Base-by-base conservation (phyloP, 1,140 invertebrate species). In the Teleopsis dalmanni region DNA sequence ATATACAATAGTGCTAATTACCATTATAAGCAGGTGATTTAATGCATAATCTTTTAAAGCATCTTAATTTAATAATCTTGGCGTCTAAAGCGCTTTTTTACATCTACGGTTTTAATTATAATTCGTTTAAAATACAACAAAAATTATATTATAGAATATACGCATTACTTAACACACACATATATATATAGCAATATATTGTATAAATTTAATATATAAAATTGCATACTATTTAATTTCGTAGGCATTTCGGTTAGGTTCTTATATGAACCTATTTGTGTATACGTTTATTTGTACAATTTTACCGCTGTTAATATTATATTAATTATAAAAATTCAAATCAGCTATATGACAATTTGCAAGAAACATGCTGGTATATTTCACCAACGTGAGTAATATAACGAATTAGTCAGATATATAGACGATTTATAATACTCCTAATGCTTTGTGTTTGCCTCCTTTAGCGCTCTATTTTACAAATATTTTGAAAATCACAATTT, bases 401-500 rank as follows among this genome's bases (percentile, higher is more conserved):
- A n/a, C n/a, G n/a, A n/a, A n/a, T n/a, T n/a, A n/a, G n/a, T n/a
- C n/a, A n/a, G n/a, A n/a, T n/a, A n/a, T 37, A 2, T 21, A 11
- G 13, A 4, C 13, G 26, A 18, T 5, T 31, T 31, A 29, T 43
- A 2, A 43, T 22, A 5, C n/a, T n/a, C 19, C 13, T 37, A 9
- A 16, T 18, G 25, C 25, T 5, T 18, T 40, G 3, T 22, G 37
- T 22, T 25, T 31, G 3, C 22, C 22, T 31, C 2, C 3, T 14
- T 11, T 31, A 9, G 10, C 21, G 11, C 3, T 43, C n/a, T 29
- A 19, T 27, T 21, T 29, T 31, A 65, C 84, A 87, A 62, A 87
- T 78, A 50, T 74, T 60, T 22, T 78, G 59, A 56, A 84, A 84
- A 57, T 79, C 61, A 70, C 84, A 88, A 38, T 77, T 75, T 22